phyloP scores from a whole-genome alignment of 2,113 vertebrate genomes.

The Oryzias melastigma region DNA sequence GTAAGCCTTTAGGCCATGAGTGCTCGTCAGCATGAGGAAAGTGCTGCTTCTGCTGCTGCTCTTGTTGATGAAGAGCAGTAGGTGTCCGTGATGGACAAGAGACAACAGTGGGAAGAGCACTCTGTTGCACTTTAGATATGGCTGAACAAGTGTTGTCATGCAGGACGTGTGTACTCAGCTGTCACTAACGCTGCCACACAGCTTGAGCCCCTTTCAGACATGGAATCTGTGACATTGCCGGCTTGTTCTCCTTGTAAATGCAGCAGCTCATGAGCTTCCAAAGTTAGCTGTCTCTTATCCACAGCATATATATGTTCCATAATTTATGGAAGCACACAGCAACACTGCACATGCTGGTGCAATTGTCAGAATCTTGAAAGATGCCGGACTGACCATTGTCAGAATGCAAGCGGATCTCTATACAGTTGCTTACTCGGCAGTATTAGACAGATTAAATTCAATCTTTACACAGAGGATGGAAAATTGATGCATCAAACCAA shows the following conservation, averaged over 20 bases:
- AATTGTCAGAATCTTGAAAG: too few relatives aligned
- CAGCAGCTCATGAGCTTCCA: background rate
- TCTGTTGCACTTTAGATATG: background rate
- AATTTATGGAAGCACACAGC: too few relatives aligned
- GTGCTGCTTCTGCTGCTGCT: conserved; percentile 2
- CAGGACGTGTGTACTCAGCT: background rate
- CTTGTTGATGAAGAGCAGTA: conserved; percentile 14
- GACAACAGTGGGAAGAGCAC: conserved; percentile 2
- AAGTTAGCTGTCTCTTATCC: background rate
- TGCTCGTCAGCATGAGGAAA: conserved; percentile 1
- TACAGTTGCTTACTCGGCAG: too few relatives aligned
- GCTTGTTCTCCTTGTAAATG: background rate
- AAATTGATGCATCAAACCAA: too few relatives aligned
- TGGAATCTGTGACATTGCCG: background rate
- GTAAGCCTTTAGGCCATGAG: conserved; percentile 18
- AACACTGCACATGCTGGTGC: too few relatives aligned
- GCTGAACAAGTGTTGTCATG: conserved; percentile 1
- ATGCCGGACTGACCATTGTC: too few relatives aligned
- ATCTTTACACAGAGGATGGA: too few relatives aligned
- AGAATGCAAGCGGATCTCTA: too few relatives aligned
- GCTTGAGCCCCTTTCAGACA: background rate
- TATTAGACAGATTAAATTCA: too few relatives aligned
- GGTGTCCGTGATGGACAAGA: conserved; percentile 16
- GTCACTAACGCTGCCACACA: conserved; percentile 1
- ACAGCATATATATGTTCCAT: too few relatives aligned